Conservation (phyloP, 2,888 invertebrate species). For the Clostera curtula region DNA sequence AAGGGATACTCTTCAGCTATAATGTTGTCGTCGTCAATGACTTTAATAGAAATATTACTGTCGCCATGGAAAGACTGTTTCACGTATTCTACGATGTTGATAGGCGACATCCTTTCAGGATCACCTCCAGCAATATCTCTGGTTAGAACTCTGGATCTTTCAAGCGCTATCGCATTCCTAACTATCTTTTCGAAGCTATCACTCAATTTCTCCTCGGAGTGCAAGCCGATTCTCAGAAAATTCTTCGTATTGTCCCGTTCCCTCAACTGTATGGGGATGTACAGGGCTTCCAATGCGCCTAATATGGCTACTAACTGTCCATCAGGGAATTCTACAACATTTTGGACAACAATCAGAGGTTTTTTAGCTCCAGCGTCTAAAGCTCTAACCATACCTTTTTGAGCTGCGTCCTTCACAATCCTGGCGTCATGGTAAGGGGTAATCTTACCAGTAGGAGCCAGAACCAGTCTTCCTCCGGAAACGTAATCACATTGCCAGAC, state of each 20-base stretch:
- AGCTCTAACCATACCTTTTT: slow-evolving; percentile 85
- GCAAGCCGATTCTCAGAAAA: slow-evolving; percentile 77
- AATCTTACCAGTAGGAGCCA: slow-evolving; percentile 85
- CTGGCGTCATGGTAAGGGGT: slow-evolving; percentile 72
- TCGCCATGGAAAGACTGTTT: slow-evolving; percentile 74
- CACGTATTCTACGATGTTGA: slow-evolving; percentile 85
- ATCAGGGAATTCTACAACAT: slow-evolving; percentile 79
- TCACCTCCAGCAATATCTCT: slow-evolving; percentile 82
- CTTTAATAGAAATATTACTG: slow-evolving; percentile 76
- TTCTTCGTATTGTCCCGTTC: slow-evolving; percentile 78
- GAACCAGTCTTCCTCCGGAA: slow-evolving; percentile 79
- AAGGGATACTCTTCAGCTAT: slow-evolving; percentile 86
- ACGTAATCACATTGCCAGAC: slow-evolving; percentile 77
- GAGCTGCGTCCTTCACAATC: slow-evolving; percentile 79
- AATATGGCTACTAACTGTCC: slow-evolving; percentile 86
- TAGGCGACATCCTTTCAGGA: slow-evolving; percentile 92
- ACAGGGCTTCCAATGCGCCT: slow-evolving; percentile 90
- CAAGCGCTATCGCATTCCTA: slow-evolving; percentile 76
- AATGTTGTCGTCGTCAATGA: slow-evolving; percentile 75
- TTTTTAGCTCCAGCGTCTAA: slow-evolving; percentile 87
- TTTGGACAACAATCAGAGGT: slow-evolving; percentile 84
- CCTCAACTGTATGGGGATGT: slow-evolving; percentile 86
- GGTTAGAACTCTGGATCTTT: slow-evolving; percentile 76
- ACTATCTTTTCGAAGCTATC: slow-evolving; percentile 74
- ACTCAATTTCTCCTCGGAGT: slow-evolving; percentile 71